Percentiles rank a stretch among this genome's conserved stretches.
Conservation (phyloP, 2,113 vertebrate species). For the Taxidea taxus region DNA sequence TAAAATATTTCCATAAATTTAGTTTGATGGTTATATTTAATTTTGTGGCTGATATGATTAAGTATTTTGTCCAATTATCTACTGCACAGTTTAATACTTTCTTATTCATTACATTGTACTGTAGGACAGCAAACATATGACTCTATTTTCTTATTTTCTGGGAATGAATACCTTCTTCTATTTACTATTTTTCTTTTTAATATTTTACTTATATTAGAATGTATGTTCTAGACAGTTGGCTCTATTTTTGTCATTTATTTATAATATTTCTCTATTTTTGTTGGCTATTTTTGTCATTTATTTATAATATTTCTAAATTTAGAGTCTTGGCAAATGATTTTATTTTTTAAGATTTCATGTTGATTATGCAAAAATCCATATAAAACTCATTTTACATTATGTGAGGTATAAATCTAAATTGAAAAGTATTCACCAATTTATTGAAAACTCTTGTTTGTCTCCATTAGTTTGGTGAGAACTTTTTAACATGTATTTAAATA, state of each 20-base stretch:
- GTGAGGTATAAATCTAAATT: not conserved
- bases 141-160: not conserved
- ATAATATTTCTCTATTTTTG: slow-evolving; percentile 1
- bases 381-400: not conserved
- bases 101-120: not conserved
- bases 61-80: not conserved
- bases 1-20: not conserved
- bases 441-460: not conserved
- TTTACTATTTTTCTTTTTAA: not conserved
- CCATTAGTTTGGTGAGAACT: not conserved
- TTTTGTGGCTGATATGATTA: not conserved
- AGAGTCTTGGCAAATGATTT: not conserved
- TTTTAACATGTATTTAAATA: not conserved
- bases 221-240: not conserved
- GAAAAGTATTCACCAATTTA: not conserved
- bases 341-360: not conserved
- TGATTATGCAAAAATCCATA: not conserved
- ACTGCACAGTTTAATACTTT: not conserved
- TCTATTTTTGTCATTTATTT: slow-evolving; percentile 16
- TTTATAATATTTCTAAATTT: slow-evolving; percentile 17
- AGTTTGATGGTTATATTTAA: not conserved
- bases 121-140: not conserved
- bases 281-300: not conserved
- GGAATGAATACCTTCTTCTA: not conserved
- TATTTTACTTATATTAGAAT: not conserved